Base-by-base conservation (phyloP, 2,888 invertebrate species). In the Aromia moschata region DNA sequence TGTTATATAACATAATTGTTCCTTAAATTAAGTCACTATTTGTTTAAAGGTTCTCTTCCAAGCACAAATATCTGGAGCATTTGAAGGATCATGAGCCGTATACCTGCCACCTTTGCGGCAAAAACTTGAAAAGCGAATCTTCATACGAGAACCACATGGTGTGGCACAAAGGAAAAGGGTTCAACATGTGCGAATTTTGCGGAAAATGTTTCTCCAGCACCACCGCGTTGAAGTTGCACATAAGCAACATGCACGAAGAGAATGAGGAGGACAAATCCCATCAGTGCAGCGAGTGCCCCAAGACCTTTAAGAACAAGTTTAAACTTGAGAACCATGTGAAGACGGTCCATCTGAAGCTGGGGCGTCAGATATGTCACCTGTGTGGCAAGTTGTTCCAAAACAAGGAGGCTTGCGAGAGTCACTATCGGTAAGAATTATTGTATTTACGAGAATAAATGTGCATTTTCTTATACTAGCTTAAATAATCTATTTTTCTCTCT, bases 391-490 rank as follows among this genome's bases (percentile, higher is more conserved):
- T 37, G 5, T 49, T 49, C 12, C 37, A 37, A 4, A 36, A 18
- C 3, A 37, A 36, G 20, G 47, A 49, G 18, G 17, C 37, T 1
- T 37, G 36, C 10, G 37, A 37, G 4, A 49, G 30, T 12, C 47
- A 49, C 17, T 37, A 20, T n/a, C 31, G 37, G 47, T 49, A 33
- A 33, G 46, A n/a, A n/a, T n/a, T n/a, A n/a, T n/a, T n/a, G n/a
- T n/a, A n/a, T n/a, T n/a, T n/a, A n/a, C n/a, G n/a, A n/a, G n/a
- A n/a, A n/a, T n/a, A n/a, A n/a, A n/a, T n/a, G n/a, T n/a, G n/a
- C n/a, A n/a, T n/a, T n/a, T n/a, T n/a, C n/a, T n/a, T n/a, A n/a
- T n/a, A n/a, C n/a, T n/a, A n/a, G n/a, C n/a, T n/a, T n/a, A n/a
- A n/a, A n/a, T n/a, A n/a, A n/a, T n/a, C n/a, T n/a, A n/a, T n/a